phyloP scores from a whole-genome alignment of 2,113 vertebrate species.

The Muntiacus reevesi region DNA sequence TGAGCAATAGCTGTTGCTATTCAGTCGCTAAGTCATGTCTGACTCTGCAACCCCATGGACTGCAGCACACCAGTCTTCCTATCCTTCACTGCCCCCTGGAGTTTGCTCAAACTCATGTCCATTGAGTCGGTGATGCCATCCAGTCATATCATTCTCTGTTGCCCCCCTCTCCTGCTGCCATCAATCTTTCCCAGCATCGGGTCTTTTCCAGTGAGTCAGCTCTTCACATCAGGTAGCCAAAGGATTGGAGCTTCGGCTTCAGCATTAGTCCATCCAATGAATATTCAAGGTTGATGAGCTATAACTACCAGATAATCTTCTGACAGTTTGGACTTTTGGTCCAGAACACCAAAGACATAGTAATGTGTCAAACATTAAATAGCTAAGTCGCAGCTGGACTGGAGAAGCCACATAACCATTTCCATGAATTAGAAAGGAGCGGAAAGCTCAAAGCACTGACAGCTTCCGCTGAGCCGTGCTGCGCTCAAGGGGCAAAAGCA shows the following conservation, averaged over 20 bases:
- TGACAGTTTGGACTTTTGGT: background rate
- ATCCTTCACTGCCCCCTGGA: background rate
- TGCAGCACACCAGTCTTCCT: background rate
- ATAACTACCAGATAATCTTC: background rate
- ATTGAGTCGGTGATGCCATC: background rate
- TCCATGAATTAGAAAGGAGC: background rate
- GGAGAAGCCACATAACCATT: background rate
- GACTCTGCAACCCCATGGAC: background rate
- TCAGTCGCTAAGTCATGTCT: background rate
- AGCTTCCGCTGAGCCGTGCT: background rate
- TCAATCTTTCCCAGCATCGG: background rate
- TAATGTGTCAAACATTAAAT: background rate
- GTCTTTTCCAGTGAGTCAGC: accelerated
- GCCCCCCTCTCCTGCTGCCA: background rate
- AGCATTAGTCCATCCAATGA: background rate
- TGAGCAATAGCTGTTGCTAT: background rate
- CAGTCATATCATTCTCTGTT: background rate
- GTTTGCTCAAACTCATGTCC: background rate
- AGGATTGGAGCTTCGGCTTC: background rate
- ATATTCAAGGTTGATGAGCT: background rate
- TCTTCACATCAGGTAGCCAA: background rate
- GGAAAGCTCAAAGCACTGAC: background rate
- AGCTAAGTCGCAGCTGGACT: background rate
- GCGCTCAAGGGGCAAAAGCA: background rate
- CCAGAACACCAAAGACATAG: background rate